Base-by-base conservation (phyloP, 2,113 vertebrate species). In the Steatornis caripensis region DNA sequence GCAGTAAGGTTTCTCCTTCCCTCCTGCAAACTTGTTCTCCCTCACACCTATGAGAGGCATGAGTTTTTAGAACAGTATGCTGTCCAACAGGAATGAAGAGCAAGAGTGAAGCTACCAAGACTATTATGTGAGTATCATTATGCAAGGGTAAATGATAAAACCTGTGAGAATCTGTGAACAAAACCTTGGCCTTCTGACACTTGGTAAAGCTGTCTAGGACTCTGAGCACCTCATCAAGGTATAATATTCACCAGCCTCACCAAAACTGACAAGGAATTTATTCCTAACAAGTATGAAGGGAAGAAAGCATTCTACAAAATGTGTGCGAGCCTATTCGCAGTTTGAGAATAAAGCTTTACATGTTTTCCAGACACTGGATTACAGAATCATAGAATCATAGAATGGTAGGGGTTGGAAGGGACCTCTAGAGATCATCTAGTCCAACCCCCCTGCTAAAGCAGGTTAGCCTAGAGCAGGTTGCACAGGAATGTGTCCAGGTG, bases 261-360 rank as follows among this genome's bases (percentile, higher is more conserved):
- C 23, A 58, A 65, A 93, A 58, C 26, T 68, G 37, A 14, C 18
- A 3, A 34, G n/a, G 5, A 66, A 3, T 48, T 62, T 45, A 3
- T 53, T 89, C 16, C 34, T 65, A 43, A 4, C 37, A 66, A 60
- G 14, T 19, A 17, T 6, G 6, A 43, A 86, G 66, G 14, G 24
- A 27, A 45, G 36, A 82, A 90, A 51, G 2, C 2, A 0, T 49
- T 62, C 45, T 49, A 49, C 30, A 72, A 68, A 83, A 57, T 27
- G 2, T 14, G 2, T 36, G 5, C 0, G 0, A 72, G 15, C 13
- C 6, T 64, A 18, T 32, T 84, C 36, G 53, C 30, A 36, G 27
- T 51, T 68, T 55, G n/a, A 83, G 45, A 83, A 61, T 30, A 84
- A 69, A 46, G 24, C 3, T 55, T 12, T 60, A 3, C 2, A 2